A percentile compares a stretch with the other conserved stretches of the same genome.
Evolutionary conservation across 2,888 invertebrate species (phyloP).

Genomic region (Leptopterna dolabrata): DNA sequence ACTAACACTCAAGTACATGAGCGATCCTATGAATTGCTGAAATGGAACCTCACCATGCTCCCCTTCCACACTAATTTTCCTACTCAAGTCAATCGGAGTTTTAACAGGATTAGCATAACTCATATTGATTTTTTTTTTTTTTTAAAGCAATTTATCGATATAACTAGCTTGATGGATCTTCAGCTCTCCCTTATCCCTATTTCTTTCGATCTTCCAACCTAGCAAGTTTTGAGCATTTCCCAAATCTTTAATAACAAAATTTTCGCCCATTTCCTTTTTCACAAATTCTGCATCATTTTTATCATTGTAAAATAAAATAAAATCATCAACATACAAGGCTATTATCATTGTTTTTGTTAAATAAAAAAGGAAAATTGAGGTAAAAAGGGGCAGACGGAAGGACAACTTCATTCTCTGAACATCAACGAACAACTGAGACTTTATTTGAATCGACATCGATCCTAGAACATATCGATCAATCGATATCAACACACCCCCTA

Average conservation of each 20-base stretch:
- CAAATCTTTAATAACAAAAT: conserved; percentile 38
- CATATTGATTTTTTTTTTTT: conserved; percentile 1
- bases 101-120: conserved; percentile 14
- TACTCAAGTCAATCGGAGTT: conserved; percentile 1
- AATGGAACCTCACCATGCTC: conserved; percentile 23
- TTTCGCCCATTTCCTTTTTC: conserved; percentile 16
- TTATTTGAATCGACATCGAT: too few relatives aligned
- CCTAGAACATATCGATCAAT: too few relatives aligned
- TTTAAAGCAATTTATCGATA: conserved; percentile 17
- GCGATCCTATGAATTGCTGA: conserved; percentile 24
- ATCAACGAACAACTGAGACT: too few relatives aligned
- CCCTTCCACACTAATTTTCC: conserved; percentile 10
- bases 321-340: conserved; percentile 36
- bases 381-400: too few relatives aligned
- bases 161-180: conserved; percentile 1
- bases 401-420: too few relatives aligned
- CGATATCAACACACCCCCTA: too few relatives aligned
- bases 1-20: conserved; percentile 24
- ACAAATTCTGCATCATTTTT: background rate
- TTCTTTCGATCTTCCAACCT: conserved; percentile 24
- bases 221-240: conserved; percentile 1
- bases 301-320: too few relatives aligned
- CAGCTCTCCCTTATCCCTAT: conserved; percentile 24
- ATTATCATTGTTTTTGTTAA: conserved; percentile 5
- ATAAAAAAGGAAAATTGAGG: too few relatives aligned